Conservation (phyloP, 2,888 invertebrate species). For the Drosophila emarginata region DNA sequence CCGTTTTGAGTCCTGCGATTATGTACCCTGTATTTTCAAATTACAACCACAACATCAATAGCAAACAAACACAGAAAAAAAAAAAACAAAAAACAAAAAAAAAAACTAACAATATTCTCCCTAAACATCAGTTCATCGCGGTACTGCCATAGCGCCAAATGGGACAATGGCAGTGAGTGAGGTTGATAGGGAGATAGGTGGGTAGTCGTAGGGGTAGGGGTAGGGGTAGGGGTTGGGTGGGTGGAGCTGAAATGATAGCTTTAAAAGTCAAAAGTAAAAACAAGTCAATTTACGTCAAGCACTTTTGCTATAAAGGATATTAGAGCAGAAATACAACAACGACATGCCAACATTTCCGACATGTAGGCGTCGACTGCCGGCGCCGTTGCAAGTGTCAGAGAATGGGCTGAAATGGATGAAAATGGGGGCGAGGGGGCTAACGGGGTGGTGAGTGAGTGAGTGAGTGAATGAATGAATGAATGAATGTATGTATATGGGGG, state of each 20-base stretch:
- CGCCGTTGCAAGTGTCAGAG: constrained; percentile 55
- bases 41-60: constrained; percentile 76
- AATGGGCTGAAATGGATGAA: not conserved
- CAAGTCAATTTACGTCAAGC: constrained; percentile 78
- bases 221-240: not conserved
- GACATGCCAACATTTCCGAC: constrained; percentile 78
- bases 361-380: constrained; percentile 76
- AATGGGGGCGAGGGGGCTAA: not conserved
- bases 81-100: not conserved
- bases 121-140: constrained; percentile 4
- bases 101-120: not conserved
- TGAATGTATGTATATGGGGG: not conserved
- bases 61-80: constrained; percentile 33
- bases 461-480: not conserved
- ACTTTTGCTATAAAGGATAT: constrained; percentile 79
- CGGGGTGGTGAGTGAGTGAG: constrained; percentile 3
- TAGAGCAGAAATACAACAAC: constrained; percentile 78
- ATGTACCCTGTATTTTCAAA: constrained; percentile 65
- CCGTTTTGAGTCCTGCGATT: constrained; percentile 45
- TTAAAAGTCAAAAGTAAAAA: constrained; percentile 79
- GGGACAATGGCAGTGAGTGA: not conserved
- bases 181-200: not conserved
- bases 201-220: no score
- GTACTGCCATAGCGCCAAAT: not conserved
- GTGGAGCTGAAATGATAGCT: constrained; percentile 42